These are phyloP conservation scores for Neolamprologus caudopunctatus DNA, from an alignment of 2,113 vertebrate genomes.

Conservation along the genomic window DNA sequence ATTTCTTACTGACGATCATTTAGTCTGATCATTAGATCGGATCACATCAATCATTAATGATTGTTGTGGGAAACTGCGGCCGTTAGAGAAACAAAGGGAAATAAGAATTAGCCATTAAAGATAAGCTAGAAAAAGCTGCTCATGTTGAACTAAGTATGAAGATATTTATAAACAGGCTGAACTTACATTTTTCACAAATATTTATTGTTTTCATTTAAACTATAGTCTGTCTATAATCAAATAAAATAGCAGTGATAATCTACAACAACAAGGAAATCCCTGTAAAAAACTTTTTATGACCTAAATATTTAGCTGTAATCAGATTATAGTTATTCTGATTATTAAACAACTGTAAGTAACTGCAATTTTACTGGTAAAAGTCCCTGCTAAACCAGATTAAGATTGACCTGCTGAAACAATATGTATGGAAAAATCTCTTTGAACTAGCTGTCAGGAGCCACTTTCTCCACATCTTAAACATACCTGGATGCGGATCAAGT, in stretches of 20 bases:
- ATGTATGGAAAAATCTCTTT: not conserved
- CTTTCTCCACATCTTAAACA: not conserved
- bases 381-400: not conserved
- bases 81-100: not conserved
- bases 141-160: not conserved
- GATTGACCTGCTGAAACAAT: not conserved
- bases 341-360: not conserved
- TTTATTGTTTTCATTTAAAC: not conserved
- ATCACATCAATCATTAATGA: not conserved
- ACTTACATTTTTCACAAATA: not conserved
- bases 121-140: not conserved
- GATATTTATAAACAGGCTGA: not conserved
- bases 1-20: not conserved
- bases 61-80: not conserved
- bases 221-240: not conserved
- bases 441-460: not conserved
- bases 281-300: not conserved
- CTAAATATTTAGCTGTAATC: not conserved
- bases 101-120: not conserved
- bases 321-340: not conserved
- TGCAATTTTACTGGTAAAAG: not conserved
- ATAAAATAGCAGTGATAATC: not conserved
- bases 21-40: slow-evolving; percentile 6
- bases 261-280: not conserved
- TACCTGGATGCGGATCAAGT: not conserved